Conservation (phyloP, 2,888 invertebrate genomes). For the Heliconius erato region DNA sequence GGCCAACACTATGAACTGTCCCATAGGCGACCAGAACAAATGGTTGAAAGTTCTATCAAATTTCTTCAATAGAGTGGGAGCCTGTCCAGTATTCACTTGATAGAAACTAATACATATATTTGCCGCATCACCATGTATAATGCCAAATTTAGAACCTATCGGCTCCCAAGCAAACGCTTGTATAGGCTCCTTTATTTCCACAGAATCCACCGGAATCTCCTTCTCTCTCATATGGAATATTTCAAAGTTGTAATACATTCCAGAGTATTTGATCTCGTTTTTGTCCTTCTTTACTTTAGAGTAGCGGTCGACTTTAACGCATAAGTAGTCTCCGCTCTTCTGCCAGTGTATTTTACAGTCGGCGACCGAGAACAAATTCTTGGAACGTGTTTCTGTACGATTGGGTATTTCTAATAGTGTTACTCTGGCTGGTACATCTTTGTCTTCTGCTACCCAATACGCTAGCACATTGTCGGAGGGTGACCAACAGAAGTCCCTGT, state of each 20-base stretch:
- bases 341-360: conserved; percentile 99
- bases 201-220: conserved; percentile 98
- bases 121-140: conserved; percentile 96
- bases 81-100: conserved; percentile 94
- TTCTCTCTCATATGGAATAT: conserved; percentile 99
- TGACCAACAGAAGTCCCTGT: conserved; percentile 98
- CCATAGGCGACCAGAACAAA: conserved; percentile 97
- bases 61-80: conserved; percentile 94
- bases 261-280: conserved; percentile 96
- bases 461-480: conserved; percentile 98
- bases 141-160: conserved; percentile 97
- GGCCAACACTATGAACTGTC: conserved; percentile 97
- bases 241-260: conserved; percentile 99
- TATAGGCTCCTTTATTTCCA: conserved; percentile 97
- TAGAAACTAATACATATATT: conserved; percentile 97
- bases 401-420: conserved; percentile 96
- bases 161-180: conserved; percentile 99
- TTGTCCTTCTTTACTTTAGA: conserved; percentile 98
- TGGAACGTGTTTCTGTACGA: conserved; percentile 94
- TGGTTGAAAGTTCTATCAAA: conserved; percentile 96
- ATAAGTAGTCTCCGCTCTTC: conserved; percentile 98
- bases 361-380: conserved; percentile 98
- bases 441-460: conserved; percentile 99
- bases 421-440: conserved; percentile 98
- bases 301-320: conserved; percentile 94